Evolutionary conservation across 1,140 invertebrate genomes (phyloP).

Genomic region (Pseudomyrmex sp.): DNA sequence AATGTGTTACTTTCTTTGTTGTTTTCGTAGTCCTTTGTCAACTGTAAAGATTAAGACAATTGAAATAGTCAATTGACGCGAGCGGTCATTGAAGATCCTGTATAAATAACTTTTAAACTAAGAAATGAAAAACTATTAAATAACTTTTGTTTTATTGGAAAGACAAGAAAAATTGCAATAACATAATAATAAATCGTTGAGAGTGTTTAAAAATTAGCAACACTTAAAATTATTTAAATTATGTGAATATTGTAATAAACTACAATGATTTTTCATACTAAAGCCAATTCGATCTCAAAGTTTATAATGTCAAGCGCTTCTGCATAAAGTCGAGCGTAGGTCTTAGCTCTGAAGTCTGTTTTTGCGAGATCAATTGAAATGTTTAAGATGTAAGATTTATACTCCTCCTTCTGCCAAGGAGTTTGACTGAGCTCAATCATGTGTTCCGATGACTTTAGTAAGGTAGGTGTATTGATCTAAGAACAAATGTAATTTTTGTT

Average conservation of each 20-base stretch:
- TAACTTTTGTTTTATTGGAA: not conserved
- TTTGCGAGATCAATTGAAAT: too few species aligned
- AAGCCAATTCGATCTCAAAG: slow-evolving; percentile 24
- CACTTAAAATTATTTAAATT: not conserved
- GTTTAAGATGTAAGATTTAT: not conserved
- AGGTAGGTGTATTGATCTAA: not conserved
- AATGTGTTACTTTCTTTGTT: not conserved
- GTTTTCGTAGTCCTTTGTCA: not conserved
- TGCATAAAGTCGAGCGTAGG: not conserved
- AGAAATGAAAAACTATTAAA: not conserved
- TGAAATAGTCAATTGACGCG: not conserved
- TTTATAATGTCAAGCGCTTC: not conserved
- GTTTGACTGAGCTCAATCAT: not conserved
- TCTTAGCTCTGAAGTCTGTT: not conserved
- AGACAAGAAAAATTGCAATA: not conserved
- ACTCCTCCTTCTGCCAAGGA: not conserved
- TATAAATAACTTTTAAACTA: not conserved
- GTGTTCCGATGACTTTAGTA: not conserved
- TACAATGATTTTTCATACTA: not conserved
- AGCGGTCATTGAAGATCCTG: not conserved
- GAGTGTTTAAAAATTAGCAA: not conserved
- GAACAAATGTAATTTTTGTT: not conserved
- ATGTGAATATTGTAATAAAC: not conserved
- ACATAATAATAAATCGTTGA: not conserved
- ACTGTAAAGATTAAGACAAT: not conserved